Evolutionary conservation across 2,113 vertebrate species (phyloP).

Genomic region (Isurus oxyrinchus): DNA sequence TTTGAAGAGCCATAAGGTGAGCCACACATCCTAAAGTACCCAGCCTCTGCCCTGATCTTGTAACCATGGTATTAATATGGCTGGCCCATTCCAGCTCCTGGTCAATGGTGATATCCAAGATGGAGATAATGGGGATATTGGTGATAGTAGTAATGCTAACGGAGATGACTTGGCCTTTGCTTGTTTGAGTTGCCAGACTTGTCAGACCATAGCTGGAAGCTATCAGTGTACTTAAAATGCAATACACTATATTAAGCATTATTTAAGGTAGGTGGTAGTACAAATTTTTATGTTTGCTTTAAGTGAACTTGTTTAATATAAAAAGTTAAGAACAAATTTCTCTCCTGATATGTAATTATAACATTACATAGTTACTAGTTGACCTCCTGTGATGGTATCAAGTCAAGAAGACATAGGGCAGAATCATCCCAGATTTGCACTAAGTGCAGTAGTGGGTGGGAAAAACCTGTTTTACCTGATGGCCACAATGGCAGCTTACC

Average conservation of each 20-base stretch:
- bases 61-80: background rate
- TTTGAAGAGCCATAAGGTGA: background rate
- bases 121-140: background rate
- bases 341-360: too few relatives aligned
- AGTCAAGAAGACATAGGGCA: background rate
- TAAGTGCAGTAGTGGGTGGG: too few relatives aligned
- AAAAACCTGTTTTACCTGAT: too few relatives aligned
- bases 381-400: background rate
- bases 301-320: too few relatives aligned
- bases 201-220: background rate
- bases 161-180: background rate
- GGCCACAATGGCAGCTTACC: too few relatives aligned
- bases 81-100: background rate
- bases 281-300: too few relatives aligned
- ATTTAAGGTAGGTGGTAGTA: background rate
- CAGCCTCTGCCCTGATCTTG: background rate
- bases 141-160: background rate
- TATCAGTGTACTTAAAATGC: background rate
- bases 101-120: background rate
- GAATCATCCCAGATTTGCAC: background rate
- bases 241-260: background rate
- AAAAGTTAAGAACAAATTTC: too few relatives aligned
- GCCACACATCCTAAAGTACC: background rate
- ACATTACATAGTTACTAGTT: background rate
- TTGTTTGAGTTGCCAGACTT: background rate